Percentiles rank a stretch among this genome's conserved stretches.
Evolutionary conservation across 2,797 vertebrate genomes (phyloP).

Genomic region (Eulemur rubriventer): DNA sequence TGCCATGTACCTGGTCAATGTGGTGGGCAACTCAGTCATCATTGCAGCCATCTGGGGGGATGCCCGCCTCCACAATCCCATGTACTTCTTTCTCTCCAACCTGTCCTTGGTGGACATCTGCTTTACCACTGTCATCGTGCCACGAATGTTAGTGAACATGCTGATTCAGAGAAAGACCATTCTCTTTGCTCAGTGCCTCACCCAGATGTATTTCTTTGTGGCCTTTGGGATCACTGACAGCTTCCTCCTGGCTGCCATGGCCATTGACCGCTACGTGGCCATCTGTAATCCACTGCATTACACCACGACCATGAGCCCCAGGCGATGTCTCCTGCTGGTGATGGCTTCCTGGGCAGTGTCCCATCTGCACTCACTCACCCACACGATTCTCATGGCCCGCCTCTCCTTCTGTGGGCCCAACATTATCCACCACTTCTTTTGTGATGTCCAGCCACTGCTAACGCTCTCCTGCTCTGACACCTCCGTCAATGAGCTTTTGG

Average conservation of each 20-base stretch:
- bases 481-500: slow-evolving; percentile 56
- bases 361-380: slow-evolving; percentile 51
- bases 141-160: slow-evolving; percentile 57
- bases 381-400: slow-evolving; percentile 30
- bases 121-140: slow-evolving; percentile 53
- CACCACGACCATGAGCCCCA: background rate
- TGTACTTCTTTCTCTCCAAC: slow-evolving; percentile 72
- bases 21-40: slow-evolving; percentile 63
- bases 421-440: slow-evolving; percentile 64
- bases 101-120: slow-evolving; percentile 67
- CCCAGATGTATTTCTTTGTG: slow-evolving; percentile 74
- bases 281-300: slow-evolving; percentile 67
- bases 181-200: slow-evolving; percentile 46
- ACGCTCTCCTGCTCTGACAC: slow-evolving; percentile 69
- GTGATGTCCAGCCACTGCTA: slow-evolving; percentile 63
- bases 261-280: slow-evolving; percentile 61
- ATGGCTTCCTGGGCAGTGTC: slow-evolving; percentile 52
- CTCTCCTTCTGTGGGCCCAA: slow-evolving; percentile 70
- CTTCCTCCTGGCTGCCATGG: slow-evolving; percentile 71
- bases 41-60: slow-evolving; percentile 43
- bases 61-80: slow-evolving; percentile 33
- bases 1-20: slow-evolving; percentile 60
- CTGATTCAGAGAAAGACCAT: slow-evolving; percentile 38
- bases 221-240: slow-evolving; percentile 62
- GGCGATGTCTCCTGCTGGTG: slow-evolving; percentile 30